These are phyloP conservation scores for Vombatus ursinus DNA, from an alignment of 2,113 vertebrate genomes.

Conservation along the genomic window DNA sequence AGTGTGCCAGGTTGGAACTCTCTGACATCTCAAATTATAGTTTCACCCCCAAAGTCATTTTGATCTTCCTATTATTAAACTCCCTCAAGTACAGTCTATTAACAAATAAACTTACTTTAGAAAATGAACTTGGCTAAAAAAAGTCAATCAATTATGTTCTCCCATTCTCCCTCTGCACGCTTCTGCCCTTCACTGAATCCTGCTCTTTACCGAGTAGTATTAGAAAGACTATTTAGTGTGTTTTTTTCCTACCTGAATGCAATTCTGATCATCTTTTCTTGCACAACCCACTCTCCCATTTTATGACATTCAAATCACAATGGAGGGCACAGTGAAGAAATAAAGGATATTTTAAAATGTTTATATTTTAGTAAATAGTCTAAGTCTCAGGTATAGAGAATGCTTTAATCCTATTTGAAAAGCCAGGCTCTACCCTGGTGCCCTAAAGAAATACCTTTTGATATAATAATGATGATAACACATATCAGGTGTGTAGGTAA, in stretches of 20 bases:
- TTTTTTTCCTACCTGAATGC: not conserved
- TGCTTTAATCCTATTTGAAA: constrained; percentile 10
- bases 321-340: not conserved
- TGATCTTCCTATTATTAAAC: constrained; percentile 69
- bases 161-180: no score
- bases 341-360: not conserved
- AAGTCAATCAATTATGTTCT: no score
- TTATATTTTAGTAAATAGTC: not conserved
- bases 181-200: no score
- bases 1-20: constrained; percentile 64
- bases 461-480: not conserved
- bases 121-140: not conserved
- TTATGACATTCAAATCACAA: constrained; percentile 46
- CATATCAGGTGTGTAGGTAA: constrained; percentile 4
- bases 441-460: constrained; percentile 18
- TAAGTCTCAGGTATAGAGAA: not conserved
- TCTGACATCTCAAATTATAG: constrained; percentile 78
- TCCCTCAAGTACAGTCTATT: constrained; percentile 69
- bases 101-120: constrained; percentile 26
- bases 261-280: constrained; percentile 39
- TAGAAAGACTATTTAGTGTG: no score
- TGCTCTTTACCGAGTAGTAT: no score
- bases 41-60: constrained; percentile 73
- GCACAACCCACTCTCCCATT: not conserved
- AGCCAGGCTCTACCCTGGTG: constrained; percentile 7